Conservation (phyloP, 2,888 invertebrate species). For the Scrobipalpa atriplicella region DNA sequence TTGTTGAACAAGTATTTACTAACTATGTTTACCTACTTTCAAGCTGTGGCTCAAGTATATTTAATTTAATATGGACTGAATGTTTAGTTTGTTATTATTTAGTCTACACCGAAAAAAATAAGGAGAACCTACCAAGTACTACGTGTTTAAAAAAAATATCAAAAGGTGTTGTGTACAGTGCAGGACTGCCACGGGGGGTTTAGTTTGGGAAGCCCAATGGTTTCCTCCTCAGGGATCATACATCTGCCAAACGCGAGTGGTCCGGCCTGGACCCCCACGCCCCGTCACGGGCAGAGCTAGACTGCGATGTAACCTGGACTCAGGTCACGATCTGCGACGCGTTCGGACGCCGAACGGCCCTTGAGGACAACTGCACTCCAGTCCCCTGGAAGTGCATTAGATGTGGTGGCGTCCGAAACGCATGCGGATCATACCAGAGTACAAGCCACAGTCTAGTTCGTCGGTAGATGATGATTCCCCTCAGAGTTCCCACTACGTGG, state of each 20-base stretch:
- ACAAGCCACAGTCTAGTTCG: slow-evolving; percentile 1
- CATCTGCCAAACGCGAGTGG: neutral
- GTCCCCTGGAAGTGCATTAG: neutral
- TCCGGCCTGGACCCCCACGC: neutral
- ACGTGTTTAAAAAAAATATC: neutral
- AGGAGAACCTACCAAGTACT: too few species aligned
- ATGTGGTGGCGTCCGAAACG: neutral
- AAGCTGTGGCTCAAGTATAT: too few species aligned
- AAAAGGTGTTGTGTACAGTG: neutral
- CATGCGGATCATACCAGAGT: neutral
- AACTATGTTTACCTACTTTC: too few species aligned
- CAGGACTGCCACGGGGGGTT: neutral
- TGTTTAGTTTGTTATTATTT: neutral
- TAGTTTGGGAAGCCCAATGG: neutral
- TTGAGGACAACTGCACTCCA: neutral
- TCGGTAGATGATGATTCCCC: neutral
- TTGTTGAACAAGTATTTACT: too few species aligned
- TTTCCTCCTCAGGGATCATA: neutral
- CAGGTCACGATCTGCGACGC: neutral
- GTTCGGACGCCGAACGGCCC: too few species aligned
- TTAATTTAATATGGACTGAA: too few species aligned
- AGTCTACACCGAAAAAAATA: too few species aligned
- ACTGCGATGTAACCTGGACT: neutral
- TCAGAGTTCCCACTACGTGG: neutral
- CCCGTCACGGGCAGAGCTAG: neutral